Percentiles rank a stretch among this genome's conserved stretches.
phyloP scores from a whole-genome alignment of 2,113 vertebrate species.

The Trinectes maculatus region DNA sequence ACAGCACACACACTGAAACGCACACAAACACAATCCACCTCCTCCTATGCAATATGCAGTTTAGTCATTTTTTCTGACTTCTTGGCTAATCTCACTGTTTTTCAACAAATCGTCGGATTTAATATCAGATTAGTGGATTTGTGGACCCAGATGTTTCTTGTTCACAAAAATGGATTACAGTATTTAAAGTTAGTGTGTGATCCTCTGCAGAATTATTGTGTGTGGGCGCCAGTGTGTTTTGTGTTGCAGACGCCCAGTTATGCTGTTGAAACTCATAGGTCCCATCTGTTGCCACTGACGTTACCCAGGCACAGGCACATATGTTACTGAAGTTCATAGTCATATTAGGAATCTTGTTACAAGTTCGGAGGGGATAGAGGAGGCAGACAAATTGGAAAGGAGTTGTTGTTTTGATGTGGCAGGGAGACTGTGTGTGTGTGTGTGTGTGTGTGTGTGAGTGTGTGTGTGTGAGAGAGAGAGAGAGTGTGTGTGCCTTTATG shows the following conservation, averaged over 20 bases:
- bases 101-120: slow-evolving; percentile 98
- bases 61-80: slow-evolving; percentile 90
- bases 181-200: slow-evolving; percentile 93
- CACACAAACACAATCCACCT: slow-evolving; percentile 66
- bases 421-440: slow-evolving; percentile 17
- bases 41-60: slow-evolving; percentile 85
- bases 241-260: slow-evolving; percentile 86
- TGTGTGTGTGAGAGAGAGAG: too few relatives aligned
- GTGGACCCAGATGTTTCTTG: slow-evolving; percentile 99
- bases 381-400: slow-evolving; percentile 34
- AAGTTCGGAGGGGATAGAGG: slow-evolving; percentile 43
- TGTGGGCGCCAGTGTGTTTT: slow-evolving; percentile 75
- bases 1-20: slow-evolving; percentile 65
- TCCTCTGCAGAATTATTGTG: slow-evolving; percentile 87
- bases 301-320: slow-evolving; percentile 85
- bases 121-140: slow-evolving; percentile 99
- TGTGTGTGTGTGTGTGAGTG: too few relatives aligned
- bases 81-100: slow-evolving; percentile 98
- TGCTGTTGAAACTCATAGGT: slow-evolving; percentile 81
- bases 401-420: slow-evolving; percentile 42
- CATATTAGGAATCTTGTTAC: slow-evolving; percentile 43
- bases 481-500: too few relatives aligned
- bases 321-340: slow-evolving; percentile 37
- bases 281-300: slow-evolving; percentile 89
- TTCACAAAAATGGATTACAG: slow-evolving; percentile 98